A percentile compares a stretch with the other conserved stretches of the same genome.
These are phyloP conservation scores for Coranthus polyacanthus DNA, from an alignment of 2,797 vertebrate species.

Conservation along the genomic window DNA sequence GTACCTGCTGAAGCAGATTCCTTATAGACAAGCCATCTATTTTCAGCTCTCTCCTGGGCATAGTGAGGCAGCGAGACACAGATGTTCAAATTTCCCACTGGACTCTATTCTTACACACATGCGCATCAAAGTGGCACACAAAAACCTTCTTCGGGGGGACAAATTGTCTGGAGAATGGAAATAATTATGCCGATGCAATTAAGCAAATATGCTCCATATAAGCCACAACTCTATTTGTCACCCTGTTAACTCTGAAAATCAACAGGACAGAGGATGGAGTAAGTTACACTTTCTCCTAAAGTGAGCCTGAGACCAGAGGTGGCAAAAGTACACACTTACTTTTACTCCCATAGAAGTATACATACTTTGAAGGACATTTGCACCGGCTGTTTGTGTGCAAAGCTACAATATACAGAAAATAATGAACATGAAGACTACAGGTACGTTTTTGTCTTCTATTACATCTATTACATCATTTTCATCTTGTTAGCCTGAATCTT, in stretches of 20 bases:
- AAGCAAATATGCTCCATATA: slow-evolving; percentile 53
- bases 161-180: slow-evolving; percentile 57
- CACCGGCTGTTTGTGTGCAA: no score
- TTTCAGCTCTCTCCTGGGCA: slow-evolving; percentile 67
- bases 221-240: slow-evolving; percentile 58
- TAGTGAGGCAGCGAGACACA: slow-evolving; percentile 62
- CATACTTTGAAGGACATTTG: no score
- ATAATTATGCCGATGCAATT: slow-evolving; percentile 67
- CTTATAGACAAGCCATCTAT: slow-evolving; percentile 67
- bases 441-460: no score
- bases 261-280: slow-evolving; percentile 4
- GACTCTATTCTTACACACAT: slow-evolving; percentile 66
- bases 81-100: slow-evolving; percentile 75
- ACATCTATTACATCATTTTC: no score
- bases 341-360: no score
- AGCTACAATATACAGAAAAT: no score
- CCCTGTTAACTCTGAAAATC: slow-evolving; percentile 32
- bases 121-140: slow-evolving; percentile 53
- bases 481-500: no score
- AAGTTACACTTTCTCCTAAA: slow-evolving; percentile 16
- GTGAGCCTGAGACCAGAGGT: not conserved
- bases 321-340: no score
- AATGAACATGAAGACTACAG: no score
- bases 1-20: slow-evolving; percentile 54
- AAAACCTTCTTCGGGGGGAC: slow-evolving; percentile 20